phyloP scores from a whole-genome alignment of 2,888 invertebrate species.

The Idaea aversata region DNA sequence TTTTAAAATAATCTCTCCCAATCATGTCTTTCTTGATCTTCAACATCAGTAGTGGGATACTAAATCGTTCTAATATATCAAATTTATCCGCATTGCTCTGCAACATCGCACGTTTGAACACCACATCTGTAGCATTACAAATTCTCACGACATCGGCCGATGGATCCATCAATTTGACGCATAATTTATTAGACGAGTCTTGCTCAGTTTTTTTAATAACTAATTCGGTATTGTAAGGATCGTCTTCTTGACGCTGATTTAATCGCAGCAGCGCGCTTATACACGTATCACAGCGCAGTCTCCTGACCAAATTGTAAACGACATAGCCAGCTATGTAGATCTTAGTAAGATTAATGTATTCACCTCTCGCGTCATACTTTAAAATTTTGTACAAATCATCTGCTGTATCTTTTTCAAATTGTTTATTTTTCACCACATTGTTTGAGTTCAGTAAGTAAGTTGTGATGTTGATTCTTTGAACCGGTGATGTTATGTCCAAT shows the following conservation, averaged over 20 bases:
- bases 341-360: background rate
- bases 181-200: background rate
- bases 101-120: background rate
- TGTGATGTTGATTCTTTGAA: background rate
- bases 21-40: background rate
- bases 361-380: background rate
- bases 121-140: background rate
- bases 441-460: background rate
- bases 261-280: background rate
- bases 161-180: background rate
- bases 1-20: background rate
- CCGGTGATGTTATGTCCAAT: background rate
- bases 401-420: background rate
- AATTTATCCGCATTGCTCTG: background rate
- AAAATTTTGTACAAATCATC: background rate
- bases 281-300: background rate
- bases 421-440: background rate
- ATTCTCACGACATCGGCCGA: background rate
- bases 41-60: background rate
- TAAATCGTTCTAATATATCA: background rate
- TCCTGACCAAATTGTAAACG: background rate
- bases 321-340: background rate
- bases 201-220: background rate
- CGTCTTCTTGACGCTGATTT: background rate
- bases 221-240: background rate